Evolutionary conservation across 2,113 vertebrate genomes (phyloP).

Genomic region (Hydrochoerus hydrochaeris): DNA sequence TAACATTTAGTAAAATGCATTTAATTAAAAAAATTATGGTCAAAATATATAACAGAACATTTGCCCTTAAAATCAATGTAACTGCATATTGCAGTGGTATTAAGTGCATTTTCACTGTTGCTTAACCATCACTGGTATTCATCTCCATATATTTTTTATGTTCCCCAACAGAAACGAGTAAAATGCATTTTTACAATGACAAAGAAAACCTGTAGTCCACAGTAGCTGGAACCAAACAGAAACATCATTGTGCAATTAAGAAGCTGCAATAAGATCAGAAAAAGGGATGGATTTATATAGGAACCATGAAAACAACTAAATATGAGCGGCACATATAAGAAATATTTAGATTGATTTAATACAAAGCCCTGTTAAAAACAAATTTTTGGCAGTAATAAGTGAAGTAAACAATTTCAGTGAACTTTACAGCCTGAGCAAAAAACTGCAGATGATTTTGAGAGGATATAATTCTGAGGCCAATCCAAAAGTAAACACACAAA

Average conservation of each 20-base stretch:
- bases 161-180: slow-evolving; percentile 48
- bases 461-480: slow-evolving; percentile 33
- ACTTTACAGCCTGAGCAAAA: slow-evolving; percentile 31
- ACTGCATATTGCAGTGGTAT: slow-evolving; percentile 31
- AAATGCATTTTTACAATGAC: slow-evolving; percentile 43
- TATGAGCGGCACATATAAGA: slow-evolving; percentile 29
- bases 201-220: slow-evolving; percentile 51
- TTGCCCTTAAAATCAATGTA: slow-evolving; percentile 6
- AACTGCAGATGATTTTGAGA: slow-evolving; percentile 28
- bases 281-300: slow-evolving; percentile 54
- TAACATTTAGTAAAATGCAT: slow-evolving; percentile 24
- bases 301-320: slow-evolving; percentile 58
- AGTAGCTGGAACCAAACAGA: slow-evolving; percentile 40
- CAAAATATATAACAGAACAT: slow-evolving; percentile 12
- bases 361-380: slow-evolving; percentile 24
- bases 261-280: slow-evolving; percentile 53
- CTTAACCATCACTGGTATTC: background rate
- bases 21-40: background rate
- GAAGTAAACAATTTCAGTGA: background rate
- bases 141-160: slow-evolving; percentile 52
- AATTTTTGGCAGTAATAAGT: slow-evolving; percentile 36
- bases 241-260: slow-evolving; percentile 49
- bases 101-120: slow-evolving; percentile 45
- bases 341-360: slow-evolving; percentile 54
- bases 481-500: background rate